phyloP scores from a whole-genome alignment of 2,888 invertebrate species.

The Rapana venosa region DNA sequence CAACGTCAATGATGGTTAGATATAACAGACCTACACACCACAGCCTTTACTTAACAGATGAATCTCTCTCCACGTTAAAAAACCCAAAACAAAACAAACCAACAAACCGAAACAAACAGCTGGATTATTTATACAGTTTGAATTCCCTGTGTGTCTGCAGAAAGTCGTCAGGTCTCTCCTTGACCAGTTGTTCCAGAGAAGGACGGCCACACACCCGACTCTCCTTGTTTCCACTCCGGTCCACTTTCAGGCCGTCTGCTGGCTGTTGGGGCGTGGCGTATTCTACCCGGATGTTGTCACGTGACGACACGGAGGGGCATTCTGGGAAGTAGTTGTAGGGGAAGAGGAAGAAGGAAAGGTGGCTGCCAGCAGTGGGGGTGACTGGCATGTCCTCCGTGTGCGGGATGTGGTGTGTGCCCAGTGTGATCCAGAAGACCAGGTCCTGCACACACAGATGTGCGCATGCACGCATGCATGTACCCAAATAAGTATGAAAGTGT shows the following conservation, averaged over 20 bases:
- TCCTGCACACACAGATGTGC: constrained; percentile 50
- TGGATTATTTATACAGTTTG: not conserved
- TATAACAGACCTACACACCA: too few species aligned
- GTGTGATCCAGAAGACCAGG: constrained; percentile 60
- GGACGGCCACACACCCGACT: constrained; percentile 4
- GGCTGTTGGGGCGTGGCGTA: constrained; percentile 26
- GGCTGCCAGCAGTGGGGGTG: constrained; percentile 56
- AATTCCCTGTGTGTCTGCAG: constrained; percentile 34
- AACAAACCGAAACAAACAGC: too few species aligned
- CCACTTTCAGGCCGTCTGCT: constrained; percentile 29
- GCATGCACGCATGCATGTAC: too few species aligned
- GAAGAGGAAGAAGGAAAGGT: constrained; percentile 55
- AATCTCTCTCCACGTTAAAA: too few species aligned
- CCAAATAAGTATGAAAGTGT: too few species aligned
- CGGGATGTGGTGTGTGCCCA: constrained; percentile 62
- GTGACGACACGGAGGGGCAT: constrained; percentile 60
- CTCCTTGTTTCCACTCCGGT: constrained; percentile 35
- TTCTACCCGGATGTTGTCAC: constrained; percentile 47
- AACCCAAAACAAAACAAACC: too few species aligned
- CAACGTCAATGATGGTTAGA: too few species aligned
- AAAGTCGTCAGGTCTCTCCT: constrained; percentile 35
- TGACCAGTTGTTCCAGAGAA: constrained; percentile 30
- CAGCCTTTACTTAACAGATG: too few species aligned
- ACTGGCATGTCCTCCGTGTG: constrained; percentile 64
- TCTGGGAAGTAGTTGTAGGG: constrained; percentile 65